Conservation (phyloP, 2,888 invertebrate species). For the Drosophila quinaria region DNA sequence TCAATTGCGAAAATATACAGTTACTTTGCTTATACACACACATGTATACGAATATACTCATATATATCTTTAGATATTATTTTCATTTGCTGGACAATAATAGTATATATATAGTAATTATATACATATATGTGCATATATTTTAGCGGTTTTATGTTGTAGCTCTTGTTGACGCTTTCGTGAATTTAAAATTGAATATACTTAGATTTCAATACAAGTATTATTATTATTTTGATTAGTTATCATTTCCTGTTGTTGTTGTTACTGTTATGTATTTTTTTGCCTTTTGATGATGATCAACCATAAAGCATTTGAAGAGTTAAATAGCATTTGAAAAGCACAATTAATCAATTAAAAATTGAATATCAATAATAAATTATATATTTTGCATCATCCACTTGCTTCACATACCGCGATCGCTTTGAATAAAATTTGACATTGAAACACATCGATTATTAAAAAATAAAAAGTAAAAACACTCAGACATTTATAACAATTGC, state of each 20-base stretch:
- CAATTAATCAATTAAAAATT: constrained; percentile 33
- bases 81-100: constrained; percentile 62
- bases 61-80: constrained; percentile 40
- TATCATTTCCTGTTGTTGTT: constrained; percentile 49
- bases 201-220: constrained; percentile 55
- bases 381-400: constrained; percentile 30
- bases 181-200: constrained; percentile 68
- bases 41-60: constrained; percentile 25
- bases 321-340: constrained; percentile 39
- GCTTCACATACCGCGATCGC: constrained; percentile 57
- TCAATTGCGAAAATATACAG: constrained; percentile 80
- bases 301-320: constrained; percentile 41
- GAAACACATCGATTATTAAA: constrained; percentile 46
- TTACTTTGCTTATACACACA: constrained; percentile 59
- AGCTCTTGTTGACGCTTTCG: constrained; percentile 43
- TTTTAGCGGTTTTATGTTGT: constrained; percentile 29
- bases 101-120: constrained; percentile 34
- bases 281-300: constrained; percentile 11
- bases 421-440: constrained; percentile 37
- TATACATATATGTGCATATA: constrained; percentile 39
- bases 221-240: constrained; percentile 51
- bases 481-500: constrained; percentile 61
- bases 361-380: constrained; percentile 19
- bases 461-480: constrained; percentile 39
- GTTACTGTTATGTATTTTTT: constrained; percentile 12